Evolutionary conservation across 2,888 invertebrate species (phyloP).

Genomic region (Lepidochitona cinerea): DNA sequence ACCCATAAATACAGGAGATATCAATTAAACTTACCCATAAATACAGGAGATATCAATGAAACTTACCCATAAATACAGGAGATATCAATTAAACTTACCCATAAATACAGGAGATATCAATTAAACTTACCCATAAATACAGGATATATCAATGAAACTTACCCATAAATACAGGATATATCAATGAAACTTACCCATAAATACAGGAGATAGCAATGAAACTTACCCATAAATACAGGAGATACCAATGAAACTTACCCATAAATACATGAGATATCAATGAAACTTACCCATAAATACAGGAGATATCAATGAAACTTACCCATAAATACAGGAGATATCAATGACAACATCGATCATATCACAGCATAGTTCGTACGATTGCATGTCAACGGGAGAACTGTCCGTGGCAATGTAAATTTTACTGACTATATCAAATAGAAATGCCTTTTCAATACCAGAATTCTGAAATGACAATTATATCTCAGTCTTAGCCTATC

Average conservation of each 20-base stretch:
- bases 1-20: too few species aligned
- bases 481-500: too few species aligned
- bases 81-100: too few species aligned
- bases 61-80: too few species aligned
- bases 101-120: too few species aligned
- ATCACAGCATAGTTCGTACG: slow-evolving; percentile 99
- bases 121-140: not conserved
- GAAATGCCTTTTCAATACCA: slow-evolving; percentile 98
- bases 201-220: too few species aligned
- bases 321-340: slow-evolving; percentile 98
- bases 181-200: too few species aligned
- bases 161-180: not conserved
- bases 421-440: slow-evolving; percentile 95
- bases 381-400: slow-evolving; percentile 99
- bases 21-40: too few species aligned
- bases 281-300: slow-evolving; percentile 93
- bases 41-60: too few species aligned
- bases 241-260: too few species aligned
- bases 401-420: slow-evolving; percentile 99
- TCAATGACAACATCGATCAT: slow-evolving; percentile 99
- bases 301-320: slow-evolving; percentile 92
- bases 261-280: slow-evolving; percentile 98
- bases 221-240: too few species aligned
- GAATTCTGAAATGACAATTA: slow-evolving; percentile 84
- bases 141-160: not conserved